Conservation (phyloP, 2,888 invertebrate genomes). For the Invenusta paracnida region DNA sequence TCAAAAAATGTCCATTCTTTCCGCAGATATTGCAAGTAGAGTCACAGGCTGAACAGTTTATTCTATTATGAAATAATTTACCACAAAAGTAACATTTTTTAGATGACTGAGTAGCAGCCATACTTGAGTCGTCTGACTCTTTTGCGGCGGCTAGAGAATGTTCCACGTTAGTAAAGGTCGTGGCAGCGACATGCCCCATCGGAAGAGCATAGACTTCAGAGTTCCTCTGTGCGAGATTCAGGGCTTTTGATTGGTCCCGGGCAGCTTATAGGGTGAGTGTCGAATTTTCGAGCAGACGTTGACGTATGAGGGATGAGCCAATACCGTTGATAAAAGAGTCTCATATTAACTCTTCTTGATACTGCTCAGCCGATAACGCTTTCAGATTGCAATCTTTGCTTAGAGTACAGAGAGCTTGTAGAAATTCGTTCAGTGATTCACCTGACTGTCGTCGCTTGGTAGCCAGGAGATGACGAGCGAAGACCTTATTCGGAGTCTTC, state of each 20-base stretch:
- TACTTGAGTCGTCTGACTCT: not conserved
- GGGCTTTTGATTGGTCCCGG: not conserved
- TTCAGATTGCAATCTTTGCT: not conserved
- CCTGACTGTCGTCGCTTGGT: not conserved
- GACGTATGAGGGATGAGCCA: not conserved
- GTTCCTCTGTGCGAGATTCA: conserved; percentile 4
- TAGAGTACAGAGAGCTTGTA: conserved; percentile 1
- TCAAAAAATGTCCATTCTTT: not conserved
- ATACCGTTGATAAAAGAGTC: not conserved
- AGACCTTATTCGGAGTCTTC: conserved; percentile 4
- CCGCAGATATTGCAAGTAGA: not conserved
- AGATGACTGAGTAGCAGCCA: not conserved
- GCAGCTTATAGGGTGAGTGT: not conserved
- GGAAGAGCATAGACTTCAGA: not conserved
- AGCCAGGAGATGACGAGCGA: not conserved
- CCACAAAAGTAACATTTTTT: not conserved
- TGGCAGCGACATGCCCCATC: not conserved
- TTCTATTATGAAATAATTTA: not conserved
- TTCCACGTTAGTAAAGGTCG: not conserved
- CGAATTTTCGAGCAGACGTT: not conserved
- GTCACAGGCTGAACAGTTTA: not conserved
- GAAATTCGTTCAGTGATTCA: not conserved
- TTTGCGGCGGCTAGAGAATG: not conserved
- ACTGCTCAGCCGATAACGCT: not conserved
- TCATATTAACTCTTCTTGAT: not conserved